phyloP scores from a whole-genome alignment of 2,888 invertebrate species.

The Agrochola litura region DNA sequence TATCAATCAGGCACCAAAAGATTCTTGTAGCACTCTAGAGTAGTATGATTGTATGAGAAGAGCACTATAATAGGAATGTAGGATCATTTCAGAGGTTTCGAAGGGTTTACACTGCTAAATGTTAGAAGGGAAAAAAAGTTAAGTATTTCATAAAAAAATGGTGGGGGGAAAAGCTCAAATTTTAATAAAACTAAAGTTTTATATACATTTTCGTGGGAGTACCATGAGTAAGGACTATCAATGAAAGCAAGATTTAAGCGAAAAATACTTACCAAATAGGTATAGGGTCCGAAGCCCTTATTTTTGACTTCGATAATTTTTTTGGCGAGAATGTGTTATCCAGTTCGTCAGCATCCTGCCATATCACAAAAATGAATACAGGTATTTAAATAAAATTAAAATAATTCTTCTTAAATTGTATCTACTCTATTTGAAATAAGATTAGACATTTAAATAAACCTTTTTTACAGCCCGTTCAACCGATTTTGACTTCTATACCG shows the following conservation, averaged over 20 bases:
- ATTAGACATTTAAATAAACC: too few species aligned
- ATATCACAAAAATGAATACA: neutral
- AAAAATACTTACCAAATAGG: slow-evolving; percentile 92
- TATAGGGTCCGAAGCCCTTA: slow-evolving; percentile 93
- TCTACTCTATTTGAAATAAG: too few species aligned
- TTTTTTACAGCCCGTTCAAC: too few species aligned
- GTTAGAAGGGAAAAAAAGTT: neutral
- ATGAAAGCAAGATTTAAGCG: slow-evolving; percentile 5
- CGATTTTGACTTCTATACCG: too few species aligned
- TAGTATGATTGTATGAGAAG: neutral
- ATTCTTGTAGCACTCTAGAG: neutral
- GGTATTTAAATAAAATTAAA: neutral
- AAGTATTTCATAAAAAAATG: neutral
- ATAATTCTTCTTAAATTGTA: neutral
- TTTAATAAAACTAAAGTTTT: neutral
- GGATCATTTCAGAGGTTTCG: neutral
- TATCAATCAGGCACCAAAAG: neutral
- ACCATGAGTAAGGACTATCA: neutral
- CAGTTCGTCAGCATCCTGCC: slow-evolving; percentile 78
- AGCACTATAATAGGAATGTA: neutral
- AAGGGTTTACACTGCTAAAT: neutral
- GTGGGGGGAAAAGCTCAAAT: neutral
- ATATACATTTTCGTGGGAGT: too few species aligned
- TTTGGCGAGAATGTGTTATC: slow-evolving; percentile 83
- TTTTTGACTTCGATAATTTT: slow-evolving; percentile 80